phyloP scores from a whole-genome alignment of 2,888 invertebrate genomes.

The Eubasilissa splendida region DNA sequence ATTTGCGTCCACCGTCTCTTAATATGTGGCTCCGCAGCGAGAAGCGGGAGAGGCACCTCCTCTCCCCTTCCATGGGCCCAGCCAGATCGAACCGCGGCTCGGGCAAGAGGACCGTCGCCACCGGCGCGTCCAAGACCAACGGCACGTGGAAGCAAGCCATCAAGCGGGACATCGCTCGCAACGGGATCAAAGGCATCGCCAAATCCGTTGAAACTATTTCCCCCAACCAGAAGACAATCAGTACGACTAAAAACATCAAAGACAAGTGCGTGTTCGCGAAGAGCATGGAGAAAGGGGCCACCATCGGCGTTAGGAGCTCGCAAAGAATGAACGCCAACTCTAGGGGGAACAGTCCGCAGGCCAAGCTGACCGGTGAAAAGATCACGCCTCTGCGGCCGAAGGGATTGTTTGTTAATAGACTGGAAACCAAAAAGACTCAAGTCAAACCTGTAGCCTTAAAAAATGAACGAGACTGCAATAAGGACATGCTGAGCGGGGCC shows the following conservation, averaged over 20 bases:
- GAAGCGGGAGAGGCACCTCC: slow-evolving; percentile 75
- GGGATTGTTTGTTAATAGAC: slow-evolving; percentile 50
- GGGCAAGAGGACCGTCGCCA: slow-evolving; percentile 39
- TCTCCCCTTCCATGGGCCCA: slow-evolving; percentile 46
- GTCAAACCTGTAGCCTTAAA: slow-evolving; percentile 32
- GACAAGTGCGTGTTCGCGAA: slow-evolving; percentile 39
- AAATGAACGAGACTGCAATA: slow-evolving; percentile 4
- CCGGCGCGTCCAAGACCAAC: slow-evolving; percentile 28
- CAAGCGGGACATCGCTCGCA: slow-evolving; percentile 64
- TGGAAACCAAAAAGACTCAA: slow-evolving; percentile 48
- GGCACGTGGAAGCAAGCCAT: slow-evolving; percentile 66
- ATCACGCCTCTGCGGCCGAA: slow-evolving; percentile 51
- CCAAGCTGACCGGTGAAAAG: slow-evolving; percentile 45
- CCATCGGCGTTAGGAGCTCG: slow-evolving; percentile 32
- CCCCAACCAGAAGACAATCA: slow-evolving; percentile 23
- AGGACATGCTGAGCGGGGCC: slow-evolving; percentile 33
- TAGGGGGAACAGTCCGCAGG: slow-evolving; percentile 27
- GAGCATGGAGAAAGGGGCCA: slow-evolving; percentile 49
- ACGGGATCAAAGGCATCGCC: slow-evolving; percentile 63
- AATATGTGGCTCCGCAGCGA: slow-evolving; percentile 81
- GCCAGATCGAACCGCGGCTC: slow-evolving; percentile 42
- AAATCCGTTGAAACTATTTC: slow-evolving; percentile 40
- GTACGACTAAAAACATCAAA: slow-evolving; percentile 38
- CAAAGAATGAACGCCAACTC: slow-evolving; percentile 46
- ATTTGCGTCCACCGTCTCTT: neutral